Evolutionary conservation across 2,888 invertebrate genomes (phyloP).

Genomic region (Drosophila dives): DNA sequence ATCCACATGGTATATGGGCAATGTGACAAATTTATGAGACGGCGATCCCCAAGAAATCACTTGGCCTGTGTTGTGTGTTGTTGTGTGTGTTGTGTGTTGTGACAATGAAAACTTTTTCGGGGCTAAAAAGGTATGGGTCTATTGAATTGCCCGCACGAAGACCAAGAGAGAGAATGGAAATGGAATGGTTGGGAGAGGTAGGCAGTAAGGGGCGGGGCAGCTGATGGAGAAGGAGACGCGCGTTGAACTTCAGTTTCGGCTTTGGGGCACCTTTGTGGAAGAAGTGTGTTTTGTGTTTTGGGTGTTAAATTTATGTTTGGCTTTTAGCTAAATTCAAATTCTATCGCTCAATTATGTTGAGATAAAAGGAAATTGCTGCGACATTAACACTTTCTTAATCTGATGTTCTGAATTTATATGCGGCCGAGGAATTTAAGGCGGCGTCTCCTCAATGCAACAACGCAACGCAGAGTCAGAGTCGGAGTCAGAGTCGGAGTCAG

Average conservation of each 20-base stretch:
- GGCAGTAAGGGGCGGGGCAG: background rate
- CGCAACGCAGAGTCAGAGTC: slow-evolving; percentile 11
- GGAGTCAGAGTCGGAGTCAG: too few species aligned
- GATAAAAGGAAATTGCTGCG: slow-evolving; percentile 82
- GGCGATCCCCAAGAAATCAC: slow-evolving; percentile 46
- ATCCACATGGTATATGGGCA: slow-evolving; percentile 50
- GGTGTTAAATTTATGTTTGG: slow-evolving; percentile 82
- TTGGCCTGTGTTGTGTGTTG: slow-evolving; percentile 47
- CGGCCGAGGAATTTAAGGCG: slow-evolving; percentile 75
- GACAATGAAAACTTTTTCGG: slow-evolving; percentile 61
- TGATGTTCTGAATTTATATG: slow-evolving; percentile 80
- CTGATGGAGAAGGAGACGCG: background rate
- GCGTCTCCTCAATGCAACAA: slow-evolving; percentile 56
- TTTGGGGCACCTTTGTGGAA: slow-evolving; percentile 47
- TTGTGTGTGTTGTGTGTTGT: slow-evolving; percentile 35
- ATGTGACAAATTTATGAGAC: slow-evolving; percentile 74
- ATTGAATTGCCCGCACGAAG: slow-evolving; percentile 64
- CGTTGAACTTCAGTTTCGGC: slow-evolving; percentile 4
- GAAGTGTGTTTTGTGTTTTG: slow-evolving; percentile 68
- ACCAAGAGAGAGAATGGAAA: background rate
- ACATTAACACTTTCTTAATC: slow-evolving; percentile 80
- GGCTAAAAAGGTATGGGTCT: slow-evolving; percentile 37
- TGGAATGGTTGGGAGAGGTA: background rate
- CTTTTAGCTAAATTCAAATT: slow-evolving; percentile 83
- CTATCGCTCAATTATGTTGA: slow-evolving; percentile 84